Conservation (phyloP, 2,888 invertebrate species). For the Lacanobia wlatinum region DNA sequence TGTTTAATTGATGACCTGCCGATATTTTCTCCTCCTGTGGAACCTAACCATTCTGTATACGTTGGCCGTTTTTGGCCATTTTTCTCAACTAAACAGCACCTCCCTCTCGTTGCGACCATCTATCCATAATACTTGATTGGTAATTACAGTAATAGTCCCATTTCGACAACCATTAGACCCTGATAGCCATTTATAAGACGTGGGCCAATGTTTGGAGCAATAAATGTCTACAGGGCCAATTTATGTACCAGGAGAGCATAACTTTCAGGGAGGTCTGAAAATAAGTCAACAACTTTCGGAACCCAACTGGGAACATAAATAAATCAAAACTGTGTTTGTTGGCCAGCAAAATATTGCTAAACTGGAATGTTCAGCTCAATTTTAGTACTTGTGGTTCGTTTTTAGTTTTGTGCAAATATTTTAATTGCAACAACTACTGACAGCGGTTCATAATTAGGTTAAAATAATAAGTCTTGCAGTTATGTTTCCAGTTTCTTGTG, state of each 20-base stretch:
- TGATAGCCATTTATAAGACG: conserved; percentile 29
- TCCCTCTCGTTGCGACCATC: neutral
- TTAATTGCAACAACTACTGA: neutral
- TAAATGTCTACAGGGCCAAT: conserved; percentile 31
- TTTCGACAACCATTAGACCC: conserved; percentile 35
- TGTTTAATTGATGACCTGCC: too few species aligned
- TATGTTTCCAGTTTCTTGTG: neutral
- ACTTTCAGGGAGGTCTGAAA: conserved; percentile 13
- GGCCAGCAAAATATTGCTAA: conserved; percentile 7
- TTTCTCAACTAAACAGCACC: conserved; percentile 1
- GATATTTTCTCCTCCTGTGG: too few species aligned
- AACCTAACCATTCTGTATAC: too few species aligned
- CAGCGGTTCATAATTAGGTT: neutral
- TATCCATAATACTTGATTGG: conserved; percentile 24
- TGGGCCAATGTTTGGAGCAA: conserved; percentile 30
- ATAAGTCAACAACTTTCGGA: conserved; percentile 24
- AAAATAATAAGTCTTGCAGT: conserved; percentile 1
- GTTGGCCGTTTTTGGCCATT: neutral
- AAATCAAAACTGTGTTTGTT: conserved; percentile 21
- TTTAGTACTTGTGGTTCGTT: neutral
- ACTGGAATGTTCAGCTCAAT: neutral
- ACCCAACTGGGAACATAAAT: conserved; percentile 18
- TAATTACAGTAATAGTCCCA: conserved; percentile 29
- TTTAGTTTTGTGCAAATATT: conserved; percentile 16
- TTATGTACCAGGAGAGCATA: conserved; percentile 30